Evolutionary conservation across 1,140 invertebrate species (phyloP), one percentile per base, ranked within the genome.

Genomic region (Tetragnatha versicolor): DNA sequence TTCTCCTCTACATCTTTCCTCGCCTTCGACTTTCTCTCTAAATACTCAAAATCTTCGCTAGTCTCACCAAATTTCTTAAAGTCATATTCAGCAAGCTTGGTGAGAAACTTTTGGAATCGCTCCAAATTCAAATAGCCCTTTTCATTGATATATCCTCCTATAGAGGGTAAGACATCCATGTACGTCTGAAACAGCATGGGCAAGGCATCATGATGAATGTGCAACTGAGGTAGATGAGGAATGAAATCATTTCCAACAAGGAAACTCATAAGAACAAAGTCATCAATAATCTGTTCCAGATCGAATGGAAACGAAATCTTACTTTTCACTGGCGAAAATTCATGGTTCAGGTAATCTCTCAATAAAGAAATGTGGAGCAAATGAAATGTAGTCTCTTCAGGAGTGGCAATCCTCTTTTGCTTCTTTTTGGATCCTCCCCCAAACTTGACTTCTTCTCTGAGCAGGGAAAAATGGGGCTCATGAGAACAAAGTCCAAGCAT

Each of bases 221-320:
- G 94, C 84, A 99, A 89, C 85, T 97, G 91, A 33, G 97, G 96
- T 68, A 98, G 87, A 87, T 98, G 90, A 0, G 97, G 97, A 82
- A 99, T 94, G 86, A 99, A 99, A 87, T 99, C 97, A 86, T 99
- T 99, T n/a, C 97, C 97, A 6, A 98, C 93, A 31, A 99, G 87
- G 85, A 98, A 98, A 1, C 94, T 93, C 93, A 99, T 95, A 7
- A 98, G 86, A 3, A 98, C 91, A 90, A 90, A 92, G 84, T 92
- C 91, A 84, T 91, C 90, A 81, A 91, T 90, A 72, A 92, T 90
- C 47, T 92, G 91, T 83, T 97, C 95, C 76, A 97, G 87, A 84
- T 96, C 90, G 85, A 91, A 96, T 3, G 86, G 81, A 87, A 94
- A 79, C 35, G 55, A 29, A 14, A 66, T 37, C 82, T 79, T 63